A percentile compares a stretch with the other conserved stretches of the same genome.
Conservation (phyloP, 2,888 invertebrate genomes). For the Acleris sparsana region DNA sequence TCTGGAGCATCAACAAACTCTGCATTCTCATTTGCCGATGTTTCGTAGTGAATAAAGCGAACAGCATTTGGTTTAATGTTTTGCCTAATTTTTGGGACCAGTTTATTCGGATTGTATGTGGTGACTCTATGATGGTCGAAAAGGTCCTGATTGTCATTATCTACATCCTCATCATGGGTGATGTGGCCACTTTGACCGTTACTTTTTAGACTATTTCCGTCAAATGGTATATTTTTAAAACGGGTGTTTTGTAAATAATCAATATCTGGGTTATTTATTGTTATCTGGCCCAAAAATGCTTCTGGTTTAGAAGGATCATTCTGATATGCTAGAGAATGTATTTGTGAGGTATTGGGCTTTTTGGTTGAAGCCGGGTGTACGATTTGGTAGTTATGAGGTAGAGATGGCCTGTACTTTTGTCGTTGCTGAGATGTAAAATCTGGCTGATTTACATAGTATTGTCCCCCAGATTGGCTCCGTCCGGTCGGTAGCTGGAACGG, state of each 20-base stretch:
- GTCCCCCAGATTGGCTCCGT: slow-evolving; percentile 74
- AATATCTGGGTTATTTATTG: slow-evolving; percentile 84
- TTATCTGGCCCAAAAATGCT: slow-evolving; percentile 85
- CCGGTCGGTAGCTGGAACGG: slow-evolving; percentile 78
- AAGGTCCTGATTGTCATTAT: slow-evolving; percentile 72
- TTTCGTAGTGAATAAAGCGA: slow-evolving; percentile 60
- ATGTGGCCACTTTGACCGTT: slow-evolving; percentile 74
- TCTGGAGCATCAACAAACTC: slow-evolving; percentile 49
- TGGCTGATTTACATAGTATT: slow-evolving; percentile 77
- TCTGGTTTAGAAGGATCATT: slow-evolving; percentile 85
- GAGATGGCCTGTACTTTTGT: slow-evolving; percentile 70
- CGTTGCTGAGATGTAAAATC: slow-evolving; percentile 67
- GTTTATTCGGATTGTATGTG: slow-evolving; percentile 75
- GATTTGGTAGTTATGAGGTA: slow-evolving; percentile 75
- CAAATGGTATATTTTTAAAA: slow-evolving; percentile 76
- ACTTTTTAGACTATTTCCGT: slow-evolving; percentile 77
- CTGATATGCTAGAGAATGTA: slow-evolving; percentile 82
- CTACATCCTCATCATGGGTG: slow-evolving; percentile 68
- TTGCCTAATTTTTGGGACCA: slow-evolving; percentile 67
- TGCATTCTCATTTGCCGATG: slow-evolving; percentile 49
- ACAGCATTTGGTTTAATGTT: slow-evolving; percentile 63
- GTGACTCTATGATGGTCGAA: slow-evolving; percentile 76
- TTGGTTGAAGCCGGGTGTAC: slow-evolving; percentile 78
- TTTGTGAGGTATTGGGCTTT: slow-evolving; percentile 82
- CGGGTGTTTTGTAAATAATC: slow-evolving; percentile 74